Evolutionary conservation across 1,140 invertebrate species (phyloP).

Genomic region (Penaeus japonicus): DNA sequence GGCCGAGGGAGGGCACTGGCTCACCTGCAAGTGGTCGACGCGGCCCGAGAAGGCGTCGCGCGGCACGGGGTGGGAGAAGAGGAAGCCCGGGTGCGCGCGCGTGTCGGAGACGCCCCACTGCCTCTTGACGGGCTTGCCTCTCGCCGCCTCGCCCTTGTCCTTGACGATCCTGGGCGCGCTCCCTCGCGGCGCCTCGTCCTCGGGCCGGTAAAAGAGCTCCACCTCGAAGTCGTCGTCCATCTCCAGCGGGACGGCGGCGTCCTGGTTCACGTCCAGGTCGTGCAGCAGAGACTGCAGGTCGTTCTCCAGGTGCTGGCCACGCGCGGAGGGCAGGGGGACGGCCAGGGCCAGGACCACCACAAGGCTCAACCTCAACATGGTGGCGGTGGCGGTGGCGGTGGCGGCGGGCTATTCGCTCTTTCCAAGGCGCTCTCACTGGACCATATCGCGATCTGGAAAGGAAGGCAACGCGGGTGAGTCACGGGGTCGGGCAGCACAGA

Average conservation of each 20-base stretch:
- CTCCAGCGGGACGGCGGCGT: background rate
- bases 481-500: no score
- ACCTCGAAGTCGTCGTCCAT: conserved; percentile 38
- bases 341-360: background rate
- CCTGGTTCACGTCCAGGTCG: conserved; percentile 23
- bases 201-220: conserved; percentile 19
- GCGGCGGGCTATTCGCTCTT: background rate
- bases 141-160: background rate
- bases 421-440: no score
- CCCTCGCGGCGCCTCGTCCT: background rate
- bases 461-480: no score
- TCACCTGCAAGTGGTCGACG: conserved; percentile 66
- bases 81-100: conserved; percentile 64
- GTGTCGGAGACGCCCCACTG: conserved; percentile 65
- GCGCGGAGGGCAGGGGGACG: background rate
- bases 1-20: background rate
- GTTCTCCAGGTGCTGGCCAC: conserved; percentile 41
- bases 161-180: background rate
- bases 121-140: conserved; percentile 57
- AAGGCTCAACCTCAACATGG: no score
- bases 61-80: conserved; percentile 66
- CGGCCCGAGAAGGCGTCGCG: conserved; percentile 65
- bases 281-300: conserved; percentile 41
- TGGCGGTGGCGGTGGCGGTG: background rate
- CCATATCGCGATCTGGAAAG: no score